These are phyloP conservation scores for Propithecus deckenii DNA, from an alignment of 2,797 vertebrate genomes.

Conservation along the genomic window DNA sequence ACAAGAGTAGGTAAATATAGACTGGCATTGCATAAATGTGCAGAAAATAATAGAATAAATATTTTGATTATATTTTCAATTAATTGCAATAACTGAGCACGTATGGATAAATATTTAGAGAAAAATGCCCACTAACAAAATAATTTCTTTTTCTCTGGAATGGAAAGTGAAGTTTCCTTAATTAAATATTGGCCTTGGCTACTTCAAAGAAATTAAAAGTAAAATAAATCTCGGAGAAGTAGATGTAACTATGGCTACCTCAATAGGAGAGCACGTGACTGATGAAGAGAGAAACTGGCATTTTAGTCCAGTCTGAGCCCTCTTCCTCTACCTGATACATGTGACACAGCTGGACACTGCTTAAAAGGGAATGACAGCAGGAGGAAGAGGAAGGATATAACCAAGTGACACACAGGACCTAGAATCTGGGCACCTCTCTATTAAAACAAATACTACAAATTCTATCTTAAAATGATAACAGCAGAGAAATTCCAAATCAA, in stretches of 20 bases:
- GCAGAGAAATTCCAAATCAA: constrained; percentile 68
- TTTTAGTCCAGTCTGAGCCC: neutral
- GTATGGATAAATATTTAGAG: neutral
- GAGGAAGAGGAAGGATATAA: neutral
- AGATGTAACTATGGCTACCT: neutral
- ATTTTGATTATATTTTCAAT: neutral
- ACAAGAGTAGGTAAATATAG: neutral
- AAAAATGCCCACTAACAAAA: neutral
- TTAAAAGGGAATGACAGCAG: neutral
- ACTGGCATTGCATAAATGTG: neutral
- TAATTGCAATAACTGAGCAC: neutral
- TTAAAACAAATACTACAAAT: constrained; percentile 18
- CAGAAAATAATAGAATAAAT: neutral
- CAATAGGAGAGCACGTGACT: constrained; percentile 36
- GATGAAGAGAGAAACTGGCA: neutral
- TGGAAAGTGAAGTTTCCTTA: constrained; percentile 50
- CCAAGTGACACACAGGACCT: neutral
- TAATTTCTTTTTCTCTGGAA: neutral
- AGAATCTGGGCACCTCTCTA: neutral
- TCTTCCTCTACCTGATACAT: neutral
- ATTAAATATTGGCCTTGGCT: constrained; percentile 41
- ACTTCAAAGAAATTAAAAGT: constrained; percentile 53
- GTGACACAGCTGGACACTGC: fast-evolving
- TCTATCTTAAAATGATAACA: constrained; percentile 25
- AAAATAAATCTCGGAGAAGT: neutral